Evolutionary conservation across 2,113 vertebrate genomes (phyloP).

Genomic region (Pimephales promelas): DNA sequence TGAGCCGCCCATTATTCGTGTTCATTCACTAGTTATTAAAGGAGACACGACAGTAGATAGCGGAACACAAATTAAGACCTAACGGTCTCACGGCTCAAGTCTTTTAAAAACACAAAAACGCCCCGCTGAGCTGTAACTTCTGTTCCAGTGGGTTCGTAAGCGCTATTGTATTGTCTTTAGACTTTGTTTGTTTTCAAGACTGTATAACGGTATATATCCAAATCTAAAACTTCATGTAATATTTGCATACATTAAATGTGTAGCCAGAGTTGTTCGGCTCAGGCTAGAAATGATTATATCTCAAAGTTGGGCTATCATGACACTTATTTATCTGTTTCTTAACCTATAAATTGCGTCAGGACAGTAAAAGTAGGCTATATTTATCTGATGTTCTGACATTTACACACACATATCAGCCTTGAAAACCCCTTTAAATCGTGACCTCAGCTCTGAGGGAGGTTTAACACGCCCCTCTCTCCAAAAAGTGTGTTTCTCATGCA

Average conservation of each 20-base stretch:
- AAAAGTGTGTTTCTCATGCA: constrained; percentile 55
- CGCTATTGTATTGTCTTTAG: neutral
- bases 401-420: neutral
- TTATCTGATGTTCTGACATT: neutral
- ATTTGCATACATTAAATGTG: neutral
- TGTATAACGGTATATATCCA: neutral
- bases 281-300: neutral
- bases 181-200: too few relatives aligned
- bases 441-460: constrained; percentile 49
- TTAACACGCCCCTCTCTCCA: constrained; percentile 60
- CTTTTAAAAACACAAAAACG: constrained; percentile 30
- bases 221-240: neutral
- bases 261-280: neutral
- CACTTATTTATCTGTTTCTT: neutral
- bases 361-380: neutral
- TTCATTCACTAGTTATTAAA: constrained; percentile 63
- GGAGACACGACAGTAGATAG: constrained; percentile 59
- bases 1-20: constrained; percentile 67
- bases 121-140: constrained; percentile 17
- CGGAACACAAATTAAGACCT: constrained; percentile 36
- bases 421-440: constrained; percentile 47
- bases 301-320: too few relatives aligned
- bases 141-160: neutral
- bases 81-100: constrained; percentile 40
- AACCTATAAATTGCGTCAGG: neutral